Base-by-base conservation (phyloP, 1,140 invertebrate genomes). In the Protaetia brevitarsis region DNA sequence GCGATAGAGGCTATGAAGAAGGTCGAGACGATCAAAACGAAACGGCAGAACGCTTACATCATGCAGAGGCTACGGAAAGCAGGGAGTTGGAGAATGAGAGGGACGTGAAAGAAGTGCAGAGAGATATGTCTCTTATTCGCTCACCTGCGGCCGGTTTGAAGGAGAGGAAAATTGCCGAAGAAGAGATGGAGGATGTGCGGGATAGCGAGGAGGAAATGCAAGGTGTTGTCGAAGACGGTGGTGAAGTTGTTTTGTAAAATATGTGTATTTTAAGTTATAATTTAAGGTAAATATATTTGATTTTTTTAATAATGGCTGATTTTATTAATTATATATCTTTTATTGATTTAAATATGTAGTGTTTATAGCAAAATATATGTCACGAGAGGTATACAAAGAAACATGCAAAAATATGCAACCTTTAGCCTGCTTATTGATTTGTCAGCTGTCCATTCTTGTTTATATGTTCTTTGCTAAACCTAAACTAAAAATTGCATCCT, bases 1-100 rank as follows among this genome's bases (percentile, higher is more conserved):
- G 92, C 95, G 31, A 85, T 98, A n/a, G 89, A 94, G 72, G 94
- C 95, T 0, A 97, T 98, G 84, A 96, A 97, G 77, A 92, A 91
- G 74, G 87, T 98, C 2, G 89, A 92, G 73, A 80, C 81, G 67
- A 97, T 98, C 64, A 89, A 89, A 79, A 86, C 93, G 68, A 94
- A 88, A 76, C 84, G 97, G 77, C 88, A 93, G 71, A 90, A 89
- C 57, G 84, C 89, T 58, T 86, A 86, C 71, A 86, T 92, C 64
- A 81, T 80, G 80, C 90, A 96, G 70, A 86, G 96, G 77, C 82
- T 97, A 70, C 87, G 93, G 41, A 96, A 96, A 79, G 92, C 16
- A 87, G 90, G 57, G 88, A 94, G 81, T 77, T 97, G 2, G 91
- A 97, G 74, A 89, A 89, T 75, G 89, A 94, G 74, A 85, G 86